Base-by-base conservation (phyloP, 2,888 invertebrate species). In the Nomada ferruginata region DNA sequence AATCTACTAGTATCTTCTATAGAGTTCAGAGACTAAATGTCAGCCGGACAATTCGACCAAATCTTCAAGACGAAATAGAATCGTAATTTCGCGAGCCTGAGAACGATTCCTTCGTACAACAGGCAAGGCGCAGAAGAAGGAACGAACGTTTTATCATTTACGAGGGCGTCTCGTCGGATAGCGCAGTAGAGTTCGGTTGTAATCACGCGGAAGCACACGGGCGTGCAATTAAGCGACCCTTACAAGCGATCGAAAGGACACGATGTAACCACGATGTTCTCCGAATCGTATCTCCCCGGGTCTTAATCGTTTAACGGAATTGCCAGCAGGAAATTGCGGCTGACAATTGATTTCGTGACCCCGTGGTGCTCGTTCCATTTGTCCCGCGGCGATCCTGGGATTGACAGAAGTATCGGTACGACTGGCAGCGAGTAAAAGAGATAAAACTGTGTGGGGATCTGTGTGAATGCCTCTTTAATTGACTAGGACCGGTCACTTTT, bases 341-440 rank as follows among this genome's bases (percentile, higher is more conserved):
- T 89, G 87, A 87, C 89, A 89, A 91, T 90, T 91, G 89, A 90
- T 91, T 91, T 87, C 78, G 86, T 76, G 79, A 70, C 50, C 64
- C 70, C 69, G 59, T 82, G 76, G 61, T 60, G 47, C 23, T 64
- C 63, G 63, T 69, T 70, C 75, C 76, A 86, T 84, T 77, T 81
- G 73, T 77, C 71, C 23, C 44, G 52, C 47, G 60, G 20, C 70
- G 71, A 73, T 47, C 42, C 11, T n/a, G 9, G 23, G 50, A 64
- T 36, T 50, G 23, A 36, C 50, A 65, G 68, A 75, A 66, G 47
- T 77, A 61, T 57, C 29, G 59, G 55, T 29, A 23, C 11, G 13
- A 47, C 15, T 20, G 18, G 29, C 29, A 9, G 4, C 10, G 36
- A 29, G 18, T 10, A n/a, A 50, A 42, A 52, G 26, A 26, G n/a